Conservation (phyloP, 2,113 vertebrate species). For the Muscicapa adusta region DNA sequence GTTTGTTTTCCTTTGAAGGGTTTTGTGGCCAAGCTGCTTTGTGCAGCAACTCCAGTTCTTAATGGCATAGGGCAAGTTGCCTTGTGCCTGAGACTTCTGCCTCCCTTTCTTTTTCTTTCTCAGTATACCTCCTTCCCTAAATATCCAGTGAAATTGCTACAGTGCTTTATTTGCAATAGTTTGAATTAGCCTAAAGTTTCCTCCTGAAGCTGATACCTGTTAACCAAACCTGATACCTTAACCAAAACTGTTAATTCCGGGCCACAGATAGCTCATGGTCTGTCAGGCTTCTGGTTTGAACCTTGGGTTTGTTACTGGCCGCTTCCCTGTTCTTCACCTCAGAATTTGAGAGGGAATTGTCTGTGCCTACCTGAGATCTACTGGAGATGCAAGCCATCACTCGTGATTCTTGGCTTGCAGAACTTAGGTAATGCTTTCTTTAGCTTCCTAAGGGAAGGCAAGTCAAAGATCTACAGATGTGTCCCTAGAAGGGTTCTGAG, state of each 20-base stretch:
- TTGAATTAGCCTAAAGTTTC: background rate
- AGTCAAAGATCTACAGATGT: background rate
- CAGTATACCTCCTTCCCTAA: background rate
- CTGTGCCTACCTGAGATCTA: background rate
- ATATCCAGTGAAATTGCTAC: background rate
- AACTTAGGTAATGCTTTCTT: background rate
- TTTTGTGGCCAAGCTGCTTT: background rate
- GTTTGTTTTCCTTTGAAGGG: background rate
- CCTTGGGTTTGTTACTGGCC: background rate
- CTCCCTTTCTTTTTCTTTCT: background rate
- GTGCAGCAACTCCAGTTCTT: accelerated
- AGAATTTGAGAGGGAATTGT: accelerated
- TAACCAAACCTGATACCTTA: no score
- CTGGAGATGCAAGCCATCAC: background rate
- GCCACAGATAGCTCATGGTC: accelerated
- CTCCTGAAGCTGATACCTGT: background rate
- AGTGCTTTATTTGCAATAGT: background rate
- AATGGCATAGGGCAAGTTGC: accelerated
- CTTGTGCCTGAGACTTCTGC: background rate
- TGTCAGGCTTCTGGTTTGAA: background rate
- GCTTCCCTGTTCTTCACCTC: accelerated
- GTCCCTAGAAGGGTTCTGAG: background rate
- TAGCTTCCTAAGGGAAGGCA: background rate
- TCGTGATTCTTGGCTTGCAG: background rate
- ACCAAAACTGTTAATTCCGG: background rate